Conservation (phyloP, 2,888 invertebrate genomes). For the Syrista parreyssii region DNA sequence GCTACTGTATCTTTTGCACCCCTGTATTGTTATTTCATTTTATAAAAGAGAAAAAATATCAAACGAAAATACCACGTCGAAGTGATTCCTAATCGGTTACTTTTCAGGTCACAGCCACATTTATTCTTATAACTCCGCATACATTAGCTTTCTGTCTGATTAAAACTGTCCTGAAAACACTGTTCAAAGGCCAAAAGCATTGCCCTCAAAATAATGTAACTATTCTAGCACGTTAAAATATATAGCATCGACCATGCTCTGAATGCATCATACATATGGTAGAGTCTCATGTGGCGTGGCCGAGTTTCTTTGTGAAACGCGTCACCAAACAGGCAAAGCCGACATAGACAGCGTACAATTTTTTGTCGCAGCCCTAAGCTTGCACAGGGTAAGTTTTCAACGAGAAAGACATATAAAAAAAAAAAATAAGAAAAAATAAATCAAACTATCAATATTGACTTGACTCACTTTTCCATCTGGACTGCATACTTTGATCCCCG, state of each 20-base stretch:
- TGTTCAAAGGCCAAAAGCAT: not conserved
- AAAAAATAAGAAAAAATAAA: constrained; percentile 4
- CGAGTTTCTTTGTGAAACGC: constrained; percentile 51
- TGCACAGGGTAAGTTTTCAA: not conserved
- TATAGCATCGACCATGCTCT: not conserved
- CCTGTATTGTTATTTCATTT: not conserved
- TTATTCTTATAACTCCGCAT: not conserved
- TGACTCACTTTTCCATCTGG: constrained; percentile 81
- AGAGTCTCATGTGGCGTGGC: constrained; percentile 35
- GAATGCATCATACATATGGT: not conserved
- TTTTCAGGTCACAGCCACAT: not conserved
- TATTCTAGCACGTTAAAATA: not conserved
- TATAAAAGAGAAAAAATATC: not conserved
- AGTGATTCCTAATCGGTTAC: not conserved
- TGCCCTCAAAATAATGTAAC: not conserved
- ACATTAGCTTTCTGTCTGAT: not conserved
- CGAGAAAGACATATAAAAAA: not conserved
- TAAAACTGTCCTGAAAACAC: not conserved
- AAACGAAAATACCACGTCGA: not conserved
- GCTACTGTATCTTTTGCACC: not conserved
- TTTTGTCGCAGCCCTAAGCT: not conserved
- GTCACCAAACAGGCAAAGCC: constrained; percentile 26
- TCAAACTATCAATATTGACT: not conserved
- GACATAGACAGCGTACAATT: not conserved
- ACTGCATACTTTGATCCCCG: constrained; percentile 87